These are phyloP conservation scores for Anoura caudifer DNA, from an alignment of 2,113 vertebrate species.

Conservation along the genomic window DNA sequence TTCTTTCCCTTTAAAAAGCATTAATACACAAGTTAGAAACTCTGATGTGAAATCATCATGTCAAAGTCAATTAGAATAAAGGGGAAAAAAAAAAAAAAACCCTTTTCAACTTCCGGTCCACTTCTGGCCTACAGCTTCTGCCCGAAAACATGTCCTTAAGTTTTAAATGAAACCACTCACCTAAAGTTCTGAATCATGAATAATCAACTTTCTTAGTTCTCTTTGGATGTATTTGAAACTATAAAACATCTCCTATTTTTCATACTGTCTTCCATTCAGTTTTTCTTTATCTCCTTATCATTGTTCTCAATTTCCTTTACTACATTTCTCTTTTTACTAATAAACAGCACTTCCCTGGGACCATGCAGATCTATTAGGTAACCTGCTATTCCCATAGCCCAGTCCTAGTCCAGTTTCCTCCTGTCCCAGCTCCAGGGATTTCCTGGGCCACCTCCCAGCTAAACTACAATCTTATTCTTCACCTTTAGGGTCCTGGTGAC, in stretches of 20 bases:
- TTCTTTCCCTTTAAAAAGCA: not conserved
- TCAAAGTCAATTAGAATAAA: not conserved
- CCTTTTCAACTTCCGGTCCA: not conserved
- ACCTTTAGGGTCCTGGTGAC: not conserved
- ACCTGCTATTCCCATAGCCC: not conserved
- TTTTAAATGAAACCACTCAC: not conserved
- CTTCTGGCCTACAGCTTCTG: not conserved
- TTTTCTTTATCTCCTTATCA: not conserved
- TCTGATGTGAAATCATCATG: not conserved
- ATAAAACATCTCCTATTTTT: not conserved
- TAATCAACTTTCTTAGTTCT: not conserved
- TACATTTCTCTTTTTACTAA: not conserved
- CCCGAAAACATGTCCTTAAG: not conserved
- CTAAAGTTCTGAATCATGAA: not conserved
- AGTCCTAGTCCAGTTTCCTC: not conserved
- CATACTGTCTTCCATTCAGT: not conserved
- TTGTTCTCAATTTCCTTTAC: not conserved
- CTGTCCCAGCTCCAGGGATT: not conserved
- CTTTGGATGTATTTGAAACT: not conserved
- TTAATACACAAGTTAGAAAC: not conserved
- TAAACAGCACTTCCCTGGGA: not conserved
- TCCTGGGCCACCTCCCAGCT: not conserved
- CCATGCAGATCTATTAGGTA: not conserved
- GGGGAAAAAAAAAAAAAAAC: not conserved
- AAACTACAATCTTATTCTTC: not conserved